These are phyloP conservation scores for Haemorhous mexicanus DNA, from an alignment of 2,113 vertebrate species.

Conservation along the genomic window DNA sequence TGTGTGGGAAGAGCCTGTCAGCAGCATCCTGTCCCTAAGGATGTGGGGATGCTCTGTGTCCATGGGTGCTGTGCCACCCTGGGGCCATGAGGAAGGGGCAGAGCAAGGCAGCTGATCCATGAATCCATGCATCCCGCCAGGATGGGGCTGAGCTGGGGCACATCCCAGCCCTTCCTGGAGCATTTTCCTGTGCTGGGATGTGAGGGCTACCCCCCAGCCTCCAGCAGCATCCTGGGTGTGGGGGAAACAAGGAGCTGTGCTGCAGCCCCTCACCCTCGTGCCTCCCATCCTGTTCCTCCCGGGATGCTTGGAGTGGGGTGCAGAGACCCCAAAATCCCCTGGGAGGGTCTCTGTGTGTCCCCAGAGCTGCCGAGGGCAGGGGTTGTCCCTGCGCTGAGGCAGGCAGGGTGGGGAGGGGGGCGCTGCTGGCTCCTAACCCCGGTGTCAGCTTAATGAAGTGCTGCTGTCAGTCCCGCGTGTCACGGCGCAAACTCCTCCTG, in stretches of 20 bases:
- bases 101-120: not conserved
- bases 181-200: not conserved
- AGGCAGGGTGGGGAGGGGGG: not conserved
- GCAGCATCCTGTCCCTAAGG: not conserved
- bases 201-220: not conserved
- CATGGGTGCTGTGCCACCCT: rapidly evolving
- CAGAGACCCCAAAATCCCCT: not conserved
- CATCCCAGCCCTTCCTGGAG: not conserved
- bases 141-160: not conserved
- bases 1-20: not conserved
- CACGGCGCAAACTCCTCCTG: constrained; percentile 89
- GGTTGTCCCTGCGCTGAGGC: not conserved
- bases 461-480: constrained; percentile 86
- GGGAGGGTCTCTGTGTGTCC: not conserved
- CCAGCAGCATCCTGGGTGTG: not conserved
- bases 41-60: not conserved
- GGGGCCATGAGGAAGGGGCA: not conserved
- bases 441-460: constrained; percentile 90
- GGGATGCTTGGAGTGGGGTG: rapidly evolving
- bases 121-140: rapidly evolving
- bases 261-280: rapidly evolving
- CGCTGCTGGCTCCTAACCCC: constrained; percentile 54
- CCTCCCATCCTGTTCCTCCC: not conserved
- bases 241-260: not conserved
- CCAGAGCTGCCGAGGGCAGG: not conserved